Evolutionary conservation across 1,140 invertebrate genomes (phyloP), one percentile per base, ranked within the genome.

Genomic region (Condylostylus longicornis): DNA sequence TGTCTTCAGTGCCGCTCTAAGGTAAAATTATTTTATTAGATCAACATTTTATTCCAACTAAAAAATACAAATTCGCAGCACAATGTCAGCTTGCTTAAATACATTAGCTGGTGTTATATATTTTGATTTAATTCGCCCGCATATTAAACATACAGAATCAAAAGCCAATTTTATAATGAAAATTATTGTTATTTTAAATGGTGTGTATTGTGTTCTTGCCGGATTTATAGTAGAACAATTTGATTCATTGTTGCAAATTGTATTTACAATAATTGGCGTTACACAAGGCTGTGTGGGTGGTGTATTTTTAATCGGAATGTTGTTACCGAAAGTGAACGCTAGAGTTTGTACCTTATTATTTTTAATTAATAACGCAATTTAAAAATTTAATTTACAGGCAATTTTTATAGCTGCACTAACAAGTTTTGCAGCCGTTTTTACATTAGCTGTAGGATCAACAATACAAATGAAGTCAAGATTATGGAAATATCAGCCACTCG

Each of bases 251-350:
- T 64, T 77, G 37, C 72, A 77, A 62, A 67, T 71, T 3, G 54
- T 63, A 2, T 70, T 67, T 45, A 75, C 69, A 37, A 53, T 76
- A 32, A 61, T 64, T 2, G 68, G 71, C 15, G 66, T 76, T 33
- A 75, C 72, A 2, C 68, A 68, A 6, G 80, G 81, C 28, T 72
- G 79, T 2, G 58, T 82, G 4, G 56, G 79, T 8, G 77, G 72
- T 6, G 65, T 81, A n/a, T 84, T 82, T 48, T 65, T 74, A 4
- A 51, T 83, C 4, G 81, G 79, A 41, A 77, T 82, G 69, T 71
- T 82, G 41, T 72, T 76, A 27, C 78, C 78, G 0, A 63, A 58
- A 44, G 71, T 72, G 0, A 79, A 79, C 55, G 63, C 69, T 6
- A 59, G 48, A 51, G 75, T 77, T 60, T 64, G 50, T 42, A 23